Conservation (phyloP, 2,113 vertebrate genomes). For the Chionodraco myersi region DNA sequence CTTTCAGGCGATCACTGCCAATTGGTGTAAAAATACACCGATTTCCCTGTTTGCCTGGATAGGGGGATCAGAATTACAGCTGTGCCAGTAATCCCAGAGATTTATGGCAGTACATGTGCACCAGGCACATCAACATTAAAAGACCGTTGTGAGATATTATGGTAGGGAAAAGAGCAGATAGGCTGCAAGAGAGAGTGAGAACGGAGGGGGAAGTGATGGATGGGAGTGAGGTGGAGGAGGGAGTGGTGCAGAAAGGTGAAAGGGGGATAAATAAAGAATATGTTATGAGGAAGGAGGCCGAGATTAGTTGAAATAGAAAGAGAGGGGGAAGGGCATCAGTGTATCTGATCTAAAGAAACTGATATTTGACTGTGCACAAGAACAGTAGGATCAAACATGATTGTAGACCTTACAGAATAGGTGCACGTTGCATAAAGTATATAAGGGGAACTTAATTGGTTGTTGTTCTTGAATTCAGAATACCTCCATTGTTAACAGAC, state of each 20-base stretch:
- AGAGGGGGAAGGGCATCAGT: neutral
- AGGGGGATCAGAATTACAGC: conserved; percentile 45
- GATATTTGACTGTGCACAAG: neutral
- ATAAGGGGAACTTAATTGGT: neutral
- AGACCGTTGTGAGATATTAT: conserved; percentile 43
- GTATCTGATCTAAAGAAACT: neutral
- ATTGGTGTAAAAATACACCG: conserved; percentile 23
- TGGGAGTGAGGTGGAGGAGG: neutral
- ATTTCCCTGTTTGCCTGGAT: conserved; percentile 35
- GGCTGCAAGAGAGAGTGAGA: conserved; percentile 18
- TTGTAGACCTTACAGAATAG: neutral
- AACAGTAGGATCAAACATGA: neutral
- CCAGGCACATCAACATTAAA: conserved; percentile 24
- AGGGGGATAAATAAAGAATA: neutral
- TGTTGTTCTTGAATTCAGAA: neutral
- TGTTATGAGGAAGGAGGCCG: neutral
- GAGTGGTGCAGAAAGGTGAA: neutral
- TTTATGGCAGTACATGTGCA: conserved; percentile 21
- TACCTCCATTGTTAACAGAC: too few relatives aligned
- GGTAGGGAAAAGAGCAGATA: conserved; percentile 1
- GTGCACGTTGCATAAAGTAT: neutral
- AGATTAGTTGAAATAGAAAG: conserved; percentile 3
- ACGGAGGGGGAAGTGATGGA: conserved; percentile 14
- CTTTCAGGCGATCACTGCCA: conserved; percentile 38
- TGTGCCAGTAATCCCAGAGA: conserved; percentile 29